Base-by-base conservation (phyloP, 2,113 vertebrate species). In the Apteryx mantelli region DNA sequence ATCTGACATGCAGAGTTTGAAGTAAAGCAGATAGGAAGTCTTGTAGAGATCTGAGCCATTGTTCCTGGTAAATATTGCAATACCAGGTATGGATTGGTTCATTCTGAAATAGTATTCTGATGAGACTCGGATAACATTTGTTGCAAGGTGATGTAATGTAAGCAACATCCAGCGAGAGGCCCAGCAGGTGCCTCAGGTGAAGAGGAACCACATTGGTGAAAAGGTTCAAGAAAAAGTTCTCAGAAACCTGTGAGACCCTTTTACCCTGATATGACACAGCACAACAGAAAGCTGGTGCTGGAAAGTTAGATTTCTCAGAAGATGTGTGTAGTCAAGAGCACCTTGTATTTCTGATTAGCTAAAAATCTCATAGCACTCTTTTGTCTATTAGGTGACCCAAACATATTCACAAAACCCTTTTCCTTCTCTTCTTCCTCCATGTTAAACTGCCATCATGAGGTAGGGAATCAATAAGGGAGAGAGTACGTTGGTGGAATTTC, bases 251-350 rank as follows among this genome's bases (percentile, higher is more conserved):
- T 26, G 53, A 63, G 34, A 46, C 13, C 10, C 69, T 4, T 63
- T 73, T 58, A 69, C 78, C 14, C 36, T 30, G 1, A 12, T 91
- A 13, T 16, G 17, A 86, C 86, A 20, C 42, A 30, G 4, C 56
- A 18, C 5, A 58, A 16, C 9, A 52, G 48, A 36, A n/a, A 11
- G 24, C 28, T 55, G 21, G 5, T 55, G 13, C 60, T 81, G 65
- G n/a, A 93, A 95, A 90, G 4, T 8, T 25, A 75, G 13, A 48
- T 52, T 26, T 48, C 7, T 86, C 19, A 17, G 24, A 88, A 75
- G 8, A 34, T 36, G 22, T 0, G 0, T 64, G 25, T 0, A 3
- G 9, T 15, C 10, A 70, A 52, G 36, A 66, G 34, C 13, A 30
- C 11, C 64, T 68, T 24, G 11, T 60, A 38, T 88, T 95, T 96